A percentile compares a stretch with the other conserved stretches of the same genome.
Evolutionary conservation across 2,888 invertebrate genomes (phyloP).

Genomic region (Dynastes tityus): DNA sequence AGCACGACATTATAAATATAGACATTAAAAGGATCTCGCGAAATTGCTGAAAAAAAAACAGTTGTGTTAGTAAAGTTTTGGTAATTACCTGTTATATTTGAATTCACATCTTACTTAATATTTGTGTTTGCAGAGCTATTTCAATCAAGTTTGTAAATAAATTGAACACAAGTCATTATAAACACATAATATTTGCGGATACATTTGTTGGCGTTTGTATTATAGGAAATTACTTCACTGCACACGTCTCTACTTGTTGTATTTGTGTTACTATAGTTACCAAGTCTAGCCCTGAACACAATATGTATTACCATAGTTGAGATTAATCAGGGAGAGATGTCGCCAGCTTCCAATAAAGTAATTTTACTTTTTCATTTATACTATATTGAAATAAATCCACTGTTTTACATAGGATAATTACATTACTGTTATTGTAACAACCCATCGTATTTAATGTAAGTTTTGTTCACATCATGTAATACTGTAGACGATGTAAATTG

Average conservation of each 20-base stretch:
- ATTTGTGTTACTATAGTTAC: constrained; percentile 12
- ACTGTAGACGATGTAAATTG: too few species aligned
- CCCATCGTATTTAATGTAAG: too few species aligned
- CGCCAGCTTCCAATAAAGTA: background rate
- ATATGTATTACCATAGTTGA: background rate
- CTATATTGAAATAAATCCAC: too few species aligned
- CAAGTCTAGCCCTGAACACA: background rate
- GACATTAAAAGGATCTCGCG: background rate
- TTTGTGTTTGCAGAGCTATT: background rate
- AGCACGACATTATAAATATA: constrained; percentile 29
- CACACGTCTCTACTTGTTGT: constrained; percentile 1
- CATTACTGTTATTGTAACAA: too few species aligned
- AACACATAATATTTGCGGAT: background rate
- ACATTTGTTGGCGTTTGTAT: constrained; percentile 31
- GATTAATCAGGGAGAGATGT: background rate
- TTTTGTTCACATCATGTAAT: too few species aligned
- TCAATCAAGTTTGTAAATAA: constrained; percentile 16
- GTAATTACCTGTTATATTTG: background rate
- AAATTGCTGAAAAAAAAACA: background rate
- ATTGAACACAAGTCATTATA: background rate
- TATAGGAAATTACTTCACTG: background rate
- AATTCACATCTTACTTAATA: background rate
- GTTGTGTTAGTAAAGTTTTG: background rate
- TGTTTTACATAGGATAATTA: too few species aligned
- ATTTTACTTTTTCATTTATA: too few species aligned